A percentile compares a stretch with the other conserved stretches of the same genome.
These are phyloP conservation scores for Acipenser transmontanus DNA, from an alignment of 2,797 vertebrate genomes.

Conservation along the genomic window DNA sequence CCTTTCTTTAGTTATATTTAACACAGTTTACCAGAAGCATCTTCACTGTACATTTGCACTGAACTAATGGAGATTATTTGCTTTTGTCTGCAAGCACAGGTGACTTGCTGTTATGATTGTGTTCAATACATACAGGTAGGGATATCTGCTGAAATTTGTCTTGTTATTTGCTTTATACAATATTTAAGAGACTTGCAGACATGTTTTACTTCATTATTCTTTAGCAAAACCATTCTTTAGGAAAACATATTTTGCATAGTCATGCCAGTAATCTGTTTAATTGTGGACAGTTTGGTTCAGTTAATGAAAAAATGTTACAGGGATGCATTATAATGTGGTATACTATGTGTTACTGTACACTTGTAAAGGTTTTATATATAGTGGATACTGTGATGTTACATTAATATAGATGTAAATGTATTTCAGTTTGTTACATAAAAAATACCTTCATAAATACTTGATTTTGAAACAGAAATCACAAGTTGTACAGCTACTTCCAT, in stretches of 20 bases:
- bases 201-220: conserved; percentile 22
- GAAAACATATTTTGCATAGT: neutral
- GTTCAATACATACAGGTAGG: conserved; percentile 47
- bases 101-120: conserved; percentile 62
- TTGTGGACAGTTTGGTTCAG: conserved; percentile 20
- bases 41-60: conserved; percentile 59
- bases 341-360: conserved; percentile 55
- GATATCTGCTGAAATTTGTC: conserved; percentile 60
- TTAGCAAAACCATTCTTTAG: conserved; percentile 1
- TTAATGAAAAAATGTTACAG: conserved; percentile 37
- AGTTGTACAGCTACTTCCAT: too few relatives aligned
- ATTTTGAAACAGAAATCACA: too few relatives aligned
- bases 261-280: conserved; percentile 27
- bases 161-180: conserved; percentile 35
- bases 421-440: too few relatives aligned
- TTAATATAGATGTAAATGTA: conserved; percentile 27
- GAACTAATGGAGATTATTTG: conserved; percentile 52
- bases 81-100: conserved; percentile 68
- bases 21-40: conserved; percentile 41
- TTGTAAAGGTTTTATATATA: conserved; percentile 58
- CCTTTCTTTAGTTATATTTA: neutral
- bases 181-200: conserved; percentile 46
- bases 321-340: conserved; percentile 29
- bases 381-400: conserved; percentile 50
- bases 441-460: too few relatives aligned